These are phyloP conservation scores for Calidris pugnax DNA, from an alignment of 2,113 vertebrate genomes.

Conservation along the genomic window DNA sequence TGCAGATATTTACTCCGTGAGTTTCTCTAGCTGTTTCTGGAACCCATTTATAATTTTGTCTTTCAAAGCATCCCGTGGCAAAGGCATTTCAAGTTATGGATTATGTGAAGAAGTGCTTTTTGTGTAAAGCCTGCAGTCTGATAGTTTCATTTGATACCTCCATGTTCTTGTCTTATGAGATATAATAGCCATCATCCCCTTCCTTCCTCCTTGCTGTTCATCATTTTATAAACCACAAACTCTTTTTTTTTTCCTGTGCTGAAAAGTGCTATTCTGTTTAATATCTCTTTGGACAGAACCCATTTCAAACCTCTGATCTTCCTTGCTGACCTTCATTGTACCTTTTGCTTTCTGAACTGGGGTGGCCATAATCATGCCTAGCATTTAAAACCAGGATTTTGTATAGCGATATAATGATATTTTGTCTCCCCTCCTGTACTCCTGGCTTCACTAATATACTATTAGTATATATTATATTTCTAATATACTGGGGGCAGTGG, in stretches of 20 bases:
- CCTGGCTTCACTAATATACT: not conserved
- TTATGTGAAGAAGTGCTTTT: not conserved
- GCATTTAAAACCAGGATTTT: not conserved
- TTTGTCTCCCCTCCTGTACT: not conserved
- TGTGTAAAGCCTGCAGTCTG: not conserved
- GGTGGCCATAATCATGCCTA: not conserved
- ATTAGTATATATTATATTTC: not conserved
- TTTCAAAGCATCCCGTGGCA: not conserved
- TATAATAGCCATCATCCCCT: not conserved
- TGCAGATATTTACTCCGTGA: not conserved
- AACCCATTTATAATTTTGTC: not conserved
- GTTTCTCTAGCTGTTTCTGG: not conserved
- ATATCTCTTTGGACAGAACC: not conserved
- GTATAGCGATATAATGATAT: not conserved
- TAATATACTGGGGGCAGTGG: accelerated
- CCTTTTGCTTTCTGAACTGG: not conserved
- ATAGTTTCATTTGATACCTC: not conserved
- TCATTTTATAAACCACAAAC: not conserved
- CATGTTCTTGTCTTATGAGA: not conserved
- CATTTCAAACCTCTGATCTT: not conserved
- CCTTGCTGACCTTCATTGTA: not conserved
- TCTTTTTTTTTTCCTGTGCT: not conserved
- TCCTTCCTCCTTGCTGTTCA: not conserved
- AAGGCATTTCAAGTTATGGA: not conserved
- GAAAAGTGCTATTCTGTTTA: not conserved